A percentile compares a stretch with the other conserved stretches of the same genome.
Conservation (phyloP, 2,797 vertebrate species). For the Austrolebias charrua region DNA sequence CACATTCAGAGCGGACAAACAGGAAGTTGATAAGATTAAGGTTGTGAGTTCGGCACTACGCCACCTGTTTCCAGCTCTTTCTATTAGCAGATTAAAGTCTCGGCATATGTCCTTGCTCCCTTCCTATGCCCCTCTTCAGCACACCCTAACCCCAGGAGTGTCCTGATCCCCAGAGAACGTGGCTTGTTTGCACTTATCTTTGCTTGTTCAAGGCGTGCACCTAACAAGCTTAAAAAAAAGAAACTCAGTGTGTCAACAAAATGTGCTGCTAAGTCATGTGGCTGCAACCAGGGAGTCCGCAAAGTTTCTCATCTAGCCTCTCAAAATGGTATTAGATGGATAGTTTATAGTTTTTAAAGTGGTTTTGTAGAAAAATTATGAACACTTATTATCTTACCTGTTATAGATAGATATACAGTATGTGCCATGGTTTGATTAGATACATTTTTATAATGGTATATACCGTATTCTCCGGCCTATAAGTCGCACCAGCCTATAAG, state of each 20-base stretch:
- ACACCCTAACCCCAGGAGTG: slow-evolving; percentile 46
- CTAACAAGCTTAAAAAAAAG: slow-evolving; percentile 39
- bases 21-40: slow-evolving; percentile 69
- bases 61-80: slow-evolving; percentile 61
- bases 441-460: too few relatives aligned
- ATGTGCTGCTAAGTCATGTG: neutral
- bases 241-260: slow-evolving; percentile 7
- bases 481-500: too few relatives aligned
- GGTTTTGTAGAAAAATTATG: too few relatives aligned
- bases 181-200: slow-evolving; percentile 49
- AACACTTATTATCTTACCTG: too few relatives aligned
- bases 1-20: slow-evolving; percentile 50
- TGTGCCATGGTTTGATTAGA: too few relatives aligned
- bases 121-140: slow-evolving; percentile 40
- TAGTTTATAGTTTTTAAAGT: too few relatives aligned
- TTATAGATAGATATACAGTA: too few relatives aligned
- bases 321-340: neutral
- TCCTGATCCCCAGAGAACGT: slow-evolving; percentile 37
- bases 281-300: too few relatives aligned
- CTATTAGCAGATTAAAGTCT: slow-evolving; percentile 67
- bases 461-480: too few relatives aligned
- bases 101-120: slow-evolving; percentile 50
- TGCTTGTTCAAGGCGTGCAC: slow-evolving; percentile 21
- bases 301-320: neutral
- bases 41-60: slow-evolving; percentile 50